Conservation (phyloP, 2,113 vertebrate genomes). For the Trochalopteron elliotii region DNA sequence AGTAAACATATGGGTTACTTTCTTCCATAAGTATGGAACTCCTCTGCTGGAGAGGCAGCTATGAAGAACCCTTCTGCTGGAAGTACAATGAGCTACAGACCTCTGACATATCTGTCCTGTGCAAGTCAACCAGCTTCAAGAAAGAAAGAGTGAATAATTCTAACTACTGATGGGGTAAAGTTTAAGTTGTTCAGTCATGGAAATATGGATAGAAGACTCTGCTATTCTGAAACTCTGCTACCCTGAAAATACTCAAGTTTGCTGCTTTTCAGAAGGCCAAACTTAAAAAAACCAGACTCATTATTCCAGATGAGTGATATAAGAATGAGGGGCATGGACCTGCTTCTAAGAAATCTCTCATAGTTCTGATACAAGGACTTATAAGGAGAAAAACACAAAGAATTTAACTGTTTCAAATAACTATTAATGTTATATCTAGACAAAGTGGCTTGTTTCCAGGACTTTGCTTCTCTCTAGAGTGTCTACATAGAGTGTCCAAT, state of each 20-base stretch:
- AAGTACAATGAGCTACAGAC: not conserved
- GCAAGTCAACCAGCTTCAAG: not conserved
- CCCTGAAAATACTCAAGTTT: not conserved
- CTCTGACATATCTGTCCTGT: not conserved
- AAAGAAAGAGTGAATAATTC: not conserved
- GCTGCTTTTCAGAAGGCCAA: not conserved
- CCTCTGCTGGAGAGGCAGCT: not conserved
- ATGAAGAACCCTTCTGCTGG: not conserved
- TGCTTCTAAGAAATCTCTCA: not conserved
- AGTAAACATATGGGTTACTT: not conserved
- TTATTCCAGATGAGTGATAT: not conserved
- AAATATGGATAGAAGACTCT: not conserved
- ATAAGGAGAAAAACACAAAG: not conserved
- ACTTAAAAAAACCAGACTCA: not conserved
- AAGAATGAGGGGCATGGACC: not conserved
- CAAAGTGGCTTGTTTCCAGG: not conserved
- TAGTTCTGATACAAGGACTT: not conserved
- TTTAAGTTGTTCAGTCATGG: not conserved
- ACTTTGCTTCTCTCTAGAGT: not conserved
- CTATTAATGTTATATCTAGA: not conserved
- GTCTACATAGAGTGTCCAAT: not conserved
- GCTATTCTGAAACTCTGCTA: not conserved
- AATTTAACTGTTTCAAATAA: not conserved
- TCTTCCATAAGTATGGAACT: not conserved
- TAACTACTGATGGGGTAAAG: not conserved